phyloP scores from a whole-genome alignment of 2,888 invertebrate genomes.

The Eupithecia centaureata region DNA sequence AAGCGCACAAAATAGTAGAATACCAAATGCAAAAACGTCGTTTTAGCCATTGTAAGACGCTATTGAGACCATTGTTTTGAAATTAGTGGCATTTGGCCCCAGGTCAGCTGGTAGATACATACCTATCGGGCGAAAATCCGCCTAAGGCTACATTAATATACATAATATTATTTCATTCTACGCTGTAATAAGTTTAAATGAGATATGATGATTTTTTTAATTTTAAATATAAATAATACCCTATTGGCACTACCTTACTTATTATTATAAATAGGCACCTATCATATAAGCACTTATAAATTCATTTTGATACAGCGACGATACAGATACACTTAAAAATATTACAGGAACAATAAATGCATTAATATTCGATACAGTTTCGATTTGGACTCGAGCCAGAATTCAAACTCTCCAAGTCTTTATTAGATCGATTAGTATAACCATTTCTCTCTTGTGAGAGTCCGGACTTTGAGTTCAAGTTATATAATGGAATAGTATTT shows the following conservation, averaged over 20 bases:
- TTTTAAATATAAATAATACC: not conserved
- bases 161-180: not conserved
- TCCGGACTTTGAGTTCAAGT: not conserved
- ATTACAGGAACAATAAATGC: conserved; percentile 32
- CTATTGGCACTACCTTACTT: not conserved
- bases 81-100: too few relatives aligned
- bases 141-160: too few relatives aligned
- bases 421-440: conserved; percentile 18
- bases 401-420: conserved; percentile 19
- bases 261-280: not conserved
- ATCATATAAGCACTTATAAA: conserved; percentile 23
- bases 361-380: conserved; percentile 37
- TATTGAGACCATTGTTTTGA: too few relatives aligned
- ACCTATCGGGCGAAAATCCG: too few relatives aligned
- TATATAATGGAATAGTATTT: not conserved
- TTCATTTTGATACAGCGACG: conserved; percentile 19
- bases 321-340: conserved; percentile 1
- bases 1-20: too few relatives aligned
- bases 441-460: conserved; percentile 20
- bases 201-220: too few relatives aligned
- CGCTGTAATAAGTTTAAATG: not conserved
- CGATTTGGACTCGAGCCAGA: conserved; percentile 34
- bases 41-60: too few relatives aligned
- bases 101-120: too few relatives aligned
- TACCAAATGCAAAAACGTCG: too few relatives aligned